Evolutionary conservation across 2,888 invertebrate genomes (phyloP), one percentile per base, ranked within the genome.

Genomic region (Polydrusus pterygomalis): DNA sequence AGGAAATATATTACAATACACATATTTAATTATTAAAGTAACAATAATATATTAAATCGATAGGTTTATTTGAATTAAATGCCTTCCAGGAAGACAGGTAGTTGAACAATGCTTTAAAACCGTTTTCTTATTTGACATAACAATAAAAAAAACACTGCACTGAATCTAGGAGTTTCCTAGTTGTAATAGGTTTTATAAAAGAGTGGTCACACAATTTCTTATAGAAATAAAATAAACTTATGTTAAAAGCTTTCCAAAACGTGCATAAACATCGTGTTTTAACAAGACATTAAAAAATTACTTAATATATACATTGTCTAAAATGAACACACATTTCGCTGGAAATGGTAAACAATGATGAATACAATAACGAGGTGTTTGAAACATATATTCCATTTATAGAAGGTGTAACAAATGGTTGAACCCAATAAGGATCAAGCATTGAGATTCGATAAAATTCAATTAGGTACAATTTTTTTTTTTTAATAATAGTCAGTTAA

Each of bases 111-210:
- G 10, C 11, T 30, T 25, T 25, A 56, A 11, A 13, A 13, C n/a
- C 25, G 0, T 30, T n/a, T 60, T n/a, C 34, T 34, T 20, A 64
- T 49, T 64, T 64, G 17, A 49, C 49, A 64, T 34, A 17, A n/a
- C n/a, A n/a, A 64, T 49, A 47, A 30, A 47, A 64, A 30, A 30
- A 47, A 64, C 49, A 49, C 30, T 49, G 49, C 64, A 30, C 43
- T 47, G 47, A n/a, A n/a, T 49, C 64, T 64, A 64, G 64, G 64
- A 64, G 64, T 49, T 34, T 7, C 64, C 45, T 64, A 64, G 64
- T 64, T 47, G 25, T 17, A 64, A 34, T 64, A 64, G 47, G 47
- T 49, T 45, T 64, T 34, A 49, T 49, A 5, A 64, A 64, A 25
- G 25, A 25, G 5, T 25, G 5, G 25, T 45, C 25, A 60, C 18